phyloP scores from a whole-genome alignment of 2,797 vertebrate species.

The Notolabrus celidotus region DNA sequence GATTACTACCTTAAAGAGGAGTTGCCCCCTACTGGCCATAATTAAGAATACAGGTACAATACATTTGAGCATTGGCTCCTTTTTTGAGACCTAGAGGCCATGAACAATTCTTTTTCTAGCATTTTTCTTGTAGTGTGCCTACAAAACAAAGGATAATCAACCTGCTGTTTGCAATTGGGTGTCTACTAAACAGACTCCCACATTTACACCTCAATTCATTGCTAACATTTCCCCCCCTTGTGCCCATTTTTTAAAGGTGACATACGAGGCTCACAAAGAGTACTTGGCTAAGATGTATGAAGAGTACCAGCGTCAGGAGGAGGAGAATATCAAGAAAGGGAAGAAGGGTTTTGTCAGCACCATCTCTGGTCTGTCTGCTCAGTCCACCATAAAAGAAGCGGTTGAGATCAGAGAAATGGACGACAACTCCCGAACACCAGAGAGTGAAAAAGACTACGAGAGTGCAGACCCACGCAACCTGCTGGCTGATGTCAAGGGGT shows the following conservation, averaged over 20 bases:
- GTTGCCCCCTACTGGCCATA: not conserved
- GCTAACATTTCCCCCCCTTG: not conserved
- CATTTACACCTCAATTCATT: not conserved
- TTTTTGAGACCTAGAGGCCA: not conserved
- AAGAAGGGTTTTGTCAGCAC: constrained; percentile 98
- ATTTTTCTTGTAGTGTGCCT: constrained; percentile 74
- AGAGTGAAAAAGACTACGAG: constrained; percentile 95
- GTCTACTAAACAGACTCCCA: not conserved
- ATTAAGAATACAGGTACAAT: not conserved
- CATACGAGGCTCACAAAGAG: constrained; percentile 95
- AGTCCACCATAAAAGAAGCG: constrained; percentile 89
- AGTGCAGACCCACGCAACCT: constrained; percentile 86
- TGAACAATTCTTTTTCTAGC: not conserved
- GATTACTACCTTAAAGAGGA: not conserved
- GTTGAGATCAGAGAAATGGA: constrained; percentile 93
- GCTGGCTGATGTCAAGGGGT: constrained; percentile 87
- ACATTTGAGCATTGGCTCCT: not conserved
- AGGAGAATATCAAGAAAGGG: constrained; percentile 97
- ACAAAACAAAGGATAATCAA: constrained; percentile 70
- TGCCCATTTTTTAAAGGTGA: constrained; percentile 71
- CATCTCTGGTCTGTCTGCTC: constrained; percentile 95
- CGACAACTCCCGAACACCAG: constrained; percentile 90
- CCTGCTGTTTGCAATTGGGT: constrained; percentile 49
- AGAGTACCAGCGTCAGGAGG: constrained; percentile 97
- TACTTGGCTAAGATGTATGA: constrained; percentile 99